A percentile compares a stretch with the other conserved stretches of the same genome.
These are phyloP conservation scores for Alauda arvensis DNA, from an alignment of 2,797 vertebrate species.

Conservation along the genomic window DNA sequence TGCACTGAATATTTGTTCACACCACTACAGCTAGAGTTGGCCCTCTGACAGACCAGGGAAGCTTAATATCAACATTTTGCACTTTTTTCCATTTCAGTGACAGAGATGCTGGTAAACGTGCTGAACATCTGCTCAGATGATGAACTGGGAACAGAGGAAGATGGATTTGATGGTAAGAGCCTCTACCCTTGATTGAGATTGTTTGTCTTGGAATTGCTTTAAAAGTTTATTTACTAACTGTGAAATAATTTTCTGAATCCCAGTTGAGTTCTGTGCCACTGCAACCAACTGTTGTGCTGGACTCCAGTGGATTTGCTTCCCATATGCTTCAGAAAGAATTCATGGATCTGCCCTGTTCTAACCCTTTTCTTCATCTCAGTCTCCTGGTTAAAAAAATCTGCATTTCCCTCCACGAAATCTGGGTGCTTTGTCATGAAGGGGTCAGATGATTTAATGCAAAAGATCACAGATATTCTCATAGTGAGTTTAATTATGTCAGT, in stretches of 20 bases:
- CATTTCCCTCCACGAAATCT: not conserved
- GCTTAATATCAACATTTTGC: not conserved
- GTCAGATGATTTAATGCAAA: not conserved
- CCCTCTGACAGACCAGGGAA: not conserved
- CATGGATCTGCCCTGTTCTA: not conserved
- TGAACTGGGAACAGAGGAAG: conserved; percentile 93
- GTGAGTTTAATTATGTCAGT: not conserved
- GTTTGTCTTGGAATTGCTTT: conserved; percentile 10
- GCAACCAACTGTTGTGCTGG: not conserved
- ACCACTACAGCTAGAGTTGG: not conserved
- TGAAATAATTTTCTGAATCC: conserved; percentile 8
- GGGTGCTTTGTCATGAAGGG: not conserved
- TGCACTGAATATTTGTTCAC: not conserved
- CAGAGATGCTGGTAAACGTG: conserved; percentile 98
- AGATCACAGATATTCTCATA: not conserved
- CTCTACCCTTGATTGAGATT: not conserved
- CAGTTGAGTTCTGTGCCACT: not conserved
- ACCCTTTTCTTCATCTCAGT: not conserved
- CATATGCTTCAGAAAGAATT: conserved; percentile 34
- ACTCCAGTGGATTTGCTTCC: conserved; percentile 15
- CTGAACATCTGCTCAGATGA: conserved; percentile 98
- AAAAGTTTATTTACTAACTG: conserved; percentile 8
- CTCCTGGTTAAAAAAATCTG: not conserved
- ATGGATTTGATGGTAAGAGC: conserved; percentile 94
- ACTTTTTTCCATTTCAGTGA: conserved; percentile 77